These are phyloP conservation scores for Ataeniobius toweri DNA, from an alignment of 2,797 vertebrate species.

Conservation along the genomic window DNA sequence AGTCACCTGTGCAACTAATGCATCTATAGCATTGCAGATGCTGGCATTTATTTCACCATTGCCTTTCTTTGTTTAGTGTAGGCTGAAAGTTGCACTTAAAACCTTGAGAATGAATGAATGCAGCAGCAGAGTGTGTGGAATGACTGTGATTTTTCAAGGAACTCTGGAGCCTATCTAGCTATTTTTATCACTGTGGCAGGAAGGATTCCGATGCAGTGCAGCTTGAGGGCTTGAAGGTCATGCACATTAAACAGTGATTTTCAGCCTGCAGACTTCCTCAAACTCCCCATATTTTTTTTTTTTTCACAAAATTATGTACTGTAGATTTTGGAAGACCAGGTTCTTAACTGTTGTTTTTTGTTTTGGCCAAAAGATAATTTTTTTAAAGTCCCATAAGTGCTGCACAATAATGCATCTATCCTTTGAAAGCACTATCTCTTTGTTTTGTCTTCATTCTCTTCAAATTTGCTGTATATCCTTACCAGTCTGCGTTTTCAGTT, in stretches of 20 bases:
- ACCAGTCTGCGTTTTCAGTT: background rate
- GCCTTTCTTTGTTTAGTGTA: background rate
- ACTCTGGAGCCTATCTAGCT: background rate
- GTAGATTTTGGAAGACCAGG: background rate
- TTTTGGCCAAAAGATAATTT: background rate
- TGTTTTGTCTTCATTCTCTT: background rate
- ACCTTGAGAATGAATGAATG: background rate
- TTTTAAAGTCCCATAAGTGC: background rate
- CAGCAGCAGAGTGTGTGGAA: background rate
- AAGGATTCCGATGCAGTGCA: constrained; percentile 5
- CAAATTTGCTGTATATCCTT: background rate
- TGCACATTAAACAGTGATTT: constrained; percentile 12
- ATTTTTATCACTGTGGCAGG: constrained; percentile 3
- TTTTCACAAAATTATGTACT: constrained; percentile 8
- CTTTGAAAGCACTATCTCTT: background rate
- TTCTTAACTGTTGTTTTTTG: background rate
- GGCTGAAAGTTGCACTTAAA: background rate
- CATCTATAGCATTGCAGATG: background rate
- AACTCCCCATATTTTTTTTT: background rate
- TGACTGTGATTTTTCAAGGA: constrained; percentile 5
- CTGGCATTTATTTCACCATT: background rate
- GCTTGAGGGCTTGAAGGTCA: constrained; percentile 5
- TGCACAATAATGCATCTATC: background rate
- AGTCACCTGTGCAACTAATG: background rate
- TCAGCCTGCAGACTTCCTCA: constrained; percentile 3